Percentiles rank a stretch among this genome's conserved stretches.
phyloP scores from a whole-genome alignment of 53 echinoderm and acorn worm species.

The Glandiceps talaboti region DNA sequence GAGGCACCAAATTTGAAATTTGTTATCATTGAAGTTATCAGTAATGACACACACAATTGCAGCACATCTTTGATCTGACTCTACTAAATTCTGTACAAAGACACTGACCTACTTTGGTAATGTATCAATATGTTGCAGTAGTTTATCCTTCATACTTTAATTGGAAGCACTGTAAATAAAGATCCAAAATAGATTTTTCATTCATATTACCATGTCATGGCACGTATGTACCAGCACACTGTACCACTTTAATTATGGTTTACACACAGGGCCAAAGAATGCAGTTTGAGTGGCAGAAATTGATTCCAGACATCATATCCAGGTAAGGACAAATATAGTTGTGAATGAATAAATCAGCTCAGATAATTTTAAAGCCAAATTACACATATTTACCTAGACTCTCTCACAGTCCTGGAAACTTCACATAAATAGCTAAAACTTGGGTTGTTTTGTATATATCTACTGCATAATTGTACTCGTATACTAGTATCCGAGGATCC shows the following conservation, averaged over 20 bases:
- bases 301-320: conserved; percentile 27
- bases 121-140: no score
- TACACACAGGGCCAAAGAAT: conserved; percentile 31
- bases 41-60: no score
- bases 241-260: not conserved
- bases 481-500: not conserved
- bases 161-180: no score
- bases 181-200: no score
- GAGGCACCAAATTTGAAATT: no score
- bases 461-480: not conserved
- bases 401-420: not conserved
- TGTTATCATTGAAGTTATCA: no score
- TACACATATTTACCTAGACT: no score
- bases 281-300: conserved; percentile 40
- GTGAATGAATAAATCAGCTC: no score
- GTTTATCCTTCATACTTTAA: no score
- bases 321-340: no score
- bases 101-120: not conserved
- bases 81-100: no score
- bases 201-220: not conserved
- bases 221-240: not conserved
- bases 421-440: not conserved
- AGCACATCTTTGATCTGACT: no score
- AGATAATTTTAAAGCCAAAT: not conserved
- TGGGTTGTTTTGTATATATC: not conserved